Evolutionary conservation across 2,888 invertebrate species (phyloP), one percentile per base, ranked within the genome.

Genomic region (Itoplectis maculator): DNA sequence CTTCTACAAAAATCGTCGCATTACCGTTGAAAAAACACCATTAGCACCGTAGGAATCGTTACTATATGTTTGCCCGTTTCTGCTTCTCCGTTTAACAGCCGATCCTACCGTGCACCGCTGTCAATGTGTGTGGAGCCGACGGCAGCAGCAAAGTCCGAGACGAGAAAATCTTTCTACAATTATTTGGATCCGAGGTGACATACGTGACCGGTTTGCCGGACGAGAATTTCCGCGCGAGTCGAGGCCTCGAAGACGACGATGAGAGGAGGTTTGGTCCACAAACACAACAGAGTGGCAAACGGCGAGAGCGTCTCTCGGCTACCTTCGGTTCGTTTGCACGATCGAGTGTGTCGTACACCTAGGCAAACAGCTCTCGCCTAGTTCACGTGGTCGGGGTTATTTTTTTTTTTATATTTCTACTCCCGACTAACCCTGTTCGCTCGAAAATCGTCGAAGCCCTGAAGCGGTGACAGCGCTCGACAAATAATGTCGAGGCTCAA

Each of bases 221-320:
- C 13, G n/a, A 15, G 11, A 35, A 65, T 72, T 79, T 56, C 35
- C 42, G 29, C 61, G 49, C 35, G n/a, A 66, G 13, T 8, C n/a
- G 37, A 37, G 15, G 15, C 37, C 13, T 51, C 40, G 18, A 65
- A 81, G 77, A 79, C 72, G 77, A 79, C 72, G 78, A 75, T 84
- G 63, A 61, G 84, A 42, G n/a, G 85, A 84, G 85, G 84, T 86
- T 89, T 87, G 85, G 87, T 86, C 86, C 87, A 90, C 89, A 89
- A 87, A 90, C 80, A 84, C 84, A n/a, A 83, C 63, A 59, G 42
- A 42, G 70, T 65, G 74, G 73, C 85, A 87, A 85, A 89, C 88
- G 88, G 3, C 87, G 89, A 45, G 63, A 23, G 18, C 0, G 63
- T 0, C 42, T 8, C 9, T 8, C 61, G n/a, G 42, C 45, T 42